Evolutionary conservation across 2,113 vertebrate genomes (phyloP), one percentile per base, ranked within the genome.

Genomic region (Clupea harengus): DNA sequence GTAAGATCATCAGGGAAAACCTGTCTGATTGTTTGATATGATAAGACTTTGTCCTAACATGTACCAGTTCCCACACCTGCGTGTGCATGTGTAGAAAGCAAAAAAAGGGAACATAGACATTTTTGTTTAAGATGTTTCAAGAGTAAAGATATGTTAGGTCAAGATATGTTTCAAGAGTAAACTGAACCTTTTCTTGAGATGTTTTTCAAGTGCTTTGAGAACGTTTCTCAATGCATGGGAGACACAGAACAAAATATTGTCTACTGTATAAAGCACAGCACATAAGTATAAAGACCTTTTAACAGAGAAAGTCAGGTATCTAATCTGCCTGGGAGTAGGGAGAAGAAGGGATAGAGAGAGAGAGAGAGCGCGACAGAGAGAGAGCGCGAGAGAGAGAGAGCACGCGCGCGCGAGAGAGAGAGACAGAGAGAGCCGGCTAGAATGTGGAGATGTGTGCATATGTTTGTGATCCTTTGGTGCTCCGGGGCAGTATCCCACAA

Each of bases 291-390:
- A 39, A 15, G 72, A 17, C 15, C 28, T 10, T 78, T 15, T 78
- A 78, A 15, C 32, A 32, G 7, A 28, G 67, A 75, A 15, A 75
- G 15, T 3, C 13, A 54, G 18, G 52, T 15, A 54, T 20, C 47
- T 49, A 49, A 49, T 49, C 47, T 49, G 47, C 13, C 39, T 11
- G 47, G 47, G 9, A 49, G 47, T 87, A 83, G 88, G 88, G 60
- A 84, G 86, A 81, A 89, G 89, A 11, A 85, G 83, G 83, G 49
- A 86, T 6, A 64, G 20, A 64, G 9, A 5, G 9, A 64, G 20
- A 64, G 60, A 25, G 60, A n/a, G 57, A n/a, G 57, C n/a, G 5
- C 3, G 5, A 64, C 1, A n/a, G 20, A 64, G 4, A 64, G 60
- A 64, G 20, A 64, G 4, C 25, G 60, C 7, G 18, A 64, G 60